phyloP scores from a whole-genome alignment of 2,888 invertebrate genomes.

The Ectropis crepuscularia region DNA sequence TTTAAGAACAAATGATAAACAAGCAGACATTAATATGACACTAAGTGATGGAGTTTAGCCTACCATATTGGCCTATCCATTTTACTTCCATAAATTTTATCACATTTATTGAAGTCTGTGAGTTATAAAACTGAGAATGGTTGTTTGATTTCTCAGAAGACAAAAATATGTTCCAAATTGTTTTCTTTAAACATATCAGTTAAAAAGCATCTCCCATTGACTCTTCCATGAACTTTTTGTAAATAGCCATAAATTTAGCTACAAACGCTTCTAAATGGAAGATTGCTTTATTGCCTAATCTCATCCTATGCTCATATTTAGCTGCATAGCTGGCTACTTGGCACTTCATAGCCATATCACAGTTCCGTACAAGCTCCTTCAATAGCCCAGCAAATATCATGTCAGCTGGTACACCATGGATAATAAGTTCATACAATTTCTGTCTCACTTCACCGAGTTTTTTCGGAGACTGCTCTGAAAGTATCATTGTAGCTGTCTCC shows the following conservation, averaged over 20 bases:
- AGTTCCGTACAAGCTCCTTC: conserved; percentile 93
- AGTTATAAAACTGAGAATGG: too few relatives aligned
- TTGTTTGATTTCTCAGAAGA: too few relatives aligned
- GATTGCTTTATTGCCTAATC: conserved; percentile 96
- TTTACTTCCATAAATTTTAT: neutral
- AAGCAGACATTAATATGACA: too few relatives aligned
- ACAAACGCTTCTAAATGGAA: conserved; percentile 99
- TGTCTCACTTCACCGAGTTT: conserved; percentile 93
- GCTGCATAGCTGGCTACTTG: conserved; percentile 95
- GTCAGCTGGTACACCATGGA: conserved; percentile 97
- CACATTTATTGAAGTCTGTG: too few relatives aligned
- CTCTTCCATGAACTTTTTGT: conserved; percentile 94
- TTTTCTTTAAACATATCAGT: neutral
- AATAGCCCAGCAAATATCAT: conserved; percentile 95
- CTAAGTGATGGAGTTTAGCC: neutral
- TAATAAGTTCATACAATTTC: conserved; percentile 95
- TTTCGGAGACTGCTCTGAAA: conserved; percentile 94
- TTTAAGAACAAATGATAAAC: neutral
- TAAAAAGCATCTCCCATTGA: conserved; percentile 85
- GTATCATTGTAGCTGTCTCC: conserved; percentile 94
- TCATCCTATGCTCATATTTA: conserved; percentile 95
- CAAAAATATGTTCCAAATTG: neutral
- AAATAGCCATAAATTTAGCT: conserved; percentile 97
- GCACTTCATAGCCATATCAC: conserved; percentile 95
- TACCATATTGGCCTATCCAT: neutral